These are phyloP conservation scores for Lipotes vexillifer DNA, from an alignment of 2,113 vertebrate genomes.

Conservation along the genomic window DNA sequence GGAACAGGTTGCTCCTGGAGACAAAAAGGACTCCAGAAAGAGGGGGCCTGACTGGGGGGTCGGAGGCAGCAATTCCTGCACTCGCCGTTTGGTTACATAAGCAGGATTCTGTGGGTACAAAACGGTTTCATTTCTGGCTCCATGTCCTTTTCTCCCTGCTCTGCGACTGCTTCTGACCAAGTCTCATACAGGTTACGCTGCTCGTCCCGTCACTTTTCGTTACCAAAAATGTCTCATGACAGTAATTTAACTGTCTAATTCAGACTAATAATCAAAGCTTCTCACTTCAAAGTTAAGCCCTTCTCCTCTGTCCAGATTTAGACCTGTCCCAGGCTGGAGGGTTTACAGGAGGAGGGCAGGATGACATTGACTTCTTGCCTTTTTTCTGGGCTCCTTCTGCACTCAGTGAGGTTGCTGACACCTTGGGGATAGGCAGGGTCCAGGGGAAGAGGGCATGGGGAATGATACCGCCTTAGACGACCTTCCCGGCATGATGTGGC, in stretches of 20 bases:
- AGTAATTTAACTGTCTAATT: neutral
- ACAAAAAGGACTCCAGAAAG: neutral
- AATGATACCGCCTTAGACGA: neutral
- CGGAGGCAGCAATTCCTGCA: neutral
- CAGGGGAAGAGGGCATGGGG: neutral
- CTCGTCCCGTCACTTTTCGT: neutral
- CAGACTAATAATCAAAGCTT: neutral
- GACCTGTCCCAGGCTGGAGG: neutral
- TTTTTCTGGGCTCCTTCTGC: neutral
- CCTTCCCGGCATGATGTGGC: neutral
- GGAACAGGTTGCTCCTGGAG: neutral
- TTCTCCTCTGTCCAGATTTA: neutral
- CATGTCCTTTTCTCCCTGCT: neutral
- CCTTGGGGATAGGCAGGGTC: neutral
- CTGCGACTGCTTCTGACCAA: neutral
- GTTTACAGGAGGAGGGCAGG: neutral
- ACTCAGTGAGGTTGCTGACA: neutral
- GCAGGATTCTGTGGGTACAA: neutral
- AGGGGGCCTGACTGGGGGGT: neutral
- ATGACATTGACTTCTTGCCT: neutral
- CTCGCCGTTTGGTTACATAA: neutral
- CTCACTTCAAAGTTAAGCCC: neutral
- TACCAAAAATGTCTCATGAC: neutral
- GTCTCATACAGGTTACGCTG: neutral
- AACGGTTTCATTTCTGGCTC: neutral